A percentile compares a stretch with the other conserved stretches of the same genome.
Evolutionary conservation across 2,888 invertebrate species (phyloP).

Genomic region (Myathropa florea): DNA sequence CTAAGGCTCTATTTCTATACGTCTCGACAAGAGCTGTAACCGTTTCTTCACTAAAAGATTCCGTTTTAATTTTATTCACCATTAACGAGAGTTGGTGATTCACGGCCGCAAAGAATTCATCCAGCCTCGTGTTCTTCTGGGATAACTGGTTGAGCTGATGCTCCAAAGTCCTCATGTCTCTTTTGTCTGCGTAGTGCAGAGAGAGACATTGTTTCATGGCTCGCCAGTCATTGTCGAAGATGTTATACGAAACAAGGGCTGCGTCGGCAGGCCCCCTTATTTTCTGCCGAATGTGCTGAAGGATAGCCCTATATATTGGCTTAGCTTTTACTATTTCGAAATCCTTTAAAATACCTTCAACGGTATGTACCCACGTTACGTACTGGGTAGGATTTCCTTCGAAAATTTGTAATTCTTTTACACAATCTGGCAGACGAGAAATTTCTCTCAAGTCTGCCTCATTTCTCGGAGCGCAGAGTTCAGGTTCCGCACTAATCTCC

Average conservation of each 20-base stretch:
- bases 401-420: constrained; percentile 52
- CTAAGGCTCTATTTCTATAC: constrained; percentile 21
- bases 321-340: too few species aligned
- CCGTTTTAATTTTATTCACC: constrained; percentile 59
- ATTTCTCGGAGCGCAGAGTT: too few species aligned
- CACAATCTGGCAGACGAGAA: constrained; percentile 37
- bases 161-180: too few species aligned
- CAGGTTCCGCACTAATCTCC: too few species aligned
- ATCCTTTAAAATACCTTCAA: too few species aligned
- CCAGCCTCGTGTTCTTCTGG: constrained; percentile 39
- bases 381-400: constrained; percentile 61
- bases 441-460: not conserved
- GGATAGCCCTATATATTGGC: constrained; percentile 56
- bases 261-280: too few species aligned
- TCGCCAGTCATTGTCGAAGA: not conserved
- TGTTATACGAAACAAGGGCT: too few species aligned
- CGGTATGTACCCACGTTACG: too few species aligned
- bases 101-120: constrained; percentile 64
- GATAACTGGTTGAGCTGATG: constrained; percentile 63
- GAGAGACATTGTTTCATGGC: not conserved
- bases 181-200: too few species aligned
- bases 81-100: constrained; percentile 67
- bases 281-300: constrained; percentile 46
- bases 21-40: not conserved
- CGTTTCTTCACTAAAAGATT: not conserved